These are phyloP conservation scores for Melanargia galathea DNA, from an alignment of 2,888 invertebrate species.

Conservation along the genomic window DNA sequence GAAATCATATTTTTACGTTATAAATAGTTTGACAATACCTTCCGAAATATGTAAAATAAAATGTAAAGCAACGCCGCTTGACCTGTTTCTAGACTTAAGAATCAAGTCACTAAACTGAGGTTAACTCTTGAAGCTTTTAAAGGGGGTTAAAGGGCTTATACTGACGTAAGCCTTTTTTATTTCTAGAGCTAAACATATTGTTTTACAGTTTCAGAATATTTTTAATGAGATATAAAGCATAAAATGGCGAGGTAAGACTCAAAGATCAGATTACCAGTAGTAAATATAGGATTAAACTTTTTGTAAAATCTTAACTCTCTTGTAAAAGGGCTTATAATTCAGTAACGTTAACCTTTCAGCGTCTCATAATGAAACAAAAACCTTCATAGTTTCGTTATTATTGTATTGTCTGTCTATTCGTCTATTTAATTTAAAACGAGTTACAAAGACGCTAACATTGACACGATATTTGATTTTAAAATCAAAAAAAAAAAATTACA, in stretches of 20 bases:
- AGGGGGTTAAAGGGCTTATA: slow-evolving; percentile 20
- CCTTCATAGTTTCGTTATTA: too few relatives aligned
- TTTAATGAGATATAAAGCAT: background rate
- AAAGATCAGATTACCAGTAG: background rate
- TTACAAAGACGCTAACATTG: too few relatives aligned
- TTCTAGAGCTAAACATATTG: slow-evolving; percentile 21
- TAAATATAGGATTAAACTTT: background rate
- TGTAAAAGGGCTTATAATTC: too few relatives aligned
- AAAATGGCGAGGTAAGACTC: background rate
- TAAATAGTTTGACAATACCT: slow-evolving; percentile 6
- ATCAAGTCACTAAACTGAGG: slow-evolving; percentile 20
- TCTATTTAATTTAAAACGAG: too few relatives aligned
- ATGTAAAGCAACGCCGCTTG: slow-evolving; percentile 19
- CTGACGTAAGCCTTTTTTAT: slow-evolving; percentile 28
- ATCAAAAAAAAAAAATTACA: too few relatives aligned
- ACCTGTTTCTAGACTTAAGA: slow-evolving; percentile 26
- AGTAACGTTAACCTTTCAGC: too few relatives aligned
- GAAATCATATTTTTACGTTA: background rate
- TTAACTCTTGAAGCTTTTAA: slow-evolving; percentile 23
- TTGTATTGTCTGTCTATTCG: too few relatives aligned
- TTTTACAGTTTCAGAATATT: background rate
- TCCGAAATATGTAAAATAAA: slow-evolving; percentile 7
- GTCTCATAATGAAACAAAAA: too few relatives aligned
- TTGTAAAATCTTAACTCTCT: too few relatives aligned
- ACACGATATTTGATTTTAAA: too few relatives aligned